These are phyloP conservation scores for Herminia tarsipennalis DNA, from an alignment of 2,888 invertebrate species.

Conservation along the genomic window DNA sequence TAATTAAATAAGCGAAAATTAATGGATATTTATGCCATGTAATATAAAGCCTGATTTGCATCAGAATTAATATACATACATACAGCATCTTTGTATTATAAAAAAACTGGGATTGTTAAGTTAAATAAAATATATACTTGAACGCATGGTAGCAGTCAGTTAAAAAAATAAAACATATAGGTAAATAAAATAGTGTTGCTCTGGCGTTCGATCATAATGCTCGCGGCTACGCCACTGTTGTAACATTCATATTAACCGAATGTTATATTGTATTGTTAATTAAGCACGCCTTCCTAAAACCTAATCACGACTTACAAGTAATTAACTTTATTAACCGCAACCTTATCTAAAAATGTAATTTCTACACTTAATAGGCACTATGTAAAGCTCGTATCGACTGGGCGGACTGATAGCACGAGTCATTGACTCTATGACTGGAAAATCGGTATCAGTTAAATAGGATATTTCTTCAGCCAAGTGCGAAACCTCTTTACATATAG, in stretches of 20 bases:
- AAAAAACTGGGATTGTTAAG: neutral
- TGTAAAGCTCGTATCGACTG: no score
- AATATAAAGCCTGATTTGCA: slow-evolving; percentile 11
- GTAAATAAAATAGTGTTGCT: slow-evolving; percentile 4
- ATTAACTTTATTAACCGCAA: neutral
- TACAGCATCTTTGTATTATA: neutral
- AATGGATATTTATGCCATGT: slow-evolving; percentile 24
- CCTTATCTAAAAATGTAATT: no score
- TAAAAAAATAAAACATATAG: slow-evolving; percentile 8
- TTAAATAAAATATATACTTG: neutral
- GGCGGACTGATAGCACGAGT: no score
- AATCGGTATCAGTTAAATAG: no score
- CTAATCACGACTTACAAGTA: slow-evolving; percentile 8
- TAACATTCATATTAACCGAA: slow-evolving; percentile 18
- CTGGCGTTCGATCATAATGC: slow-evolving; percentile 10
- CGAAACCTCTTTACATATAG: no score
- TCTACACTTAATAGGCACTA: no score
- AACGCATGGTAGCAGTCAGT: slow-evolving; percentile 1
- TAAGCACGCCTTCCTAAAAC: slow-evolving; percentile 12
- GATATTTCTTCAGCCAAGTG: no score
- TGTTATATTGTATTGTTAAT: slow-evolving; percentile 7
- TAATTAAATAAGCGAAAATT: slow-evolving; percentile 55
- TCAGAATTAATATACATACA: slow-evolving; percentile 8
- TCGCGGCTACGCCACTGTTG: slow-evolving; percentile 11
- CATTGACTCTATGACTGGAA: no score